phyloP scores from a whole-genome alignment of 1,140 invertebrate genomes.

The Heterodera schachtii region DNA sequence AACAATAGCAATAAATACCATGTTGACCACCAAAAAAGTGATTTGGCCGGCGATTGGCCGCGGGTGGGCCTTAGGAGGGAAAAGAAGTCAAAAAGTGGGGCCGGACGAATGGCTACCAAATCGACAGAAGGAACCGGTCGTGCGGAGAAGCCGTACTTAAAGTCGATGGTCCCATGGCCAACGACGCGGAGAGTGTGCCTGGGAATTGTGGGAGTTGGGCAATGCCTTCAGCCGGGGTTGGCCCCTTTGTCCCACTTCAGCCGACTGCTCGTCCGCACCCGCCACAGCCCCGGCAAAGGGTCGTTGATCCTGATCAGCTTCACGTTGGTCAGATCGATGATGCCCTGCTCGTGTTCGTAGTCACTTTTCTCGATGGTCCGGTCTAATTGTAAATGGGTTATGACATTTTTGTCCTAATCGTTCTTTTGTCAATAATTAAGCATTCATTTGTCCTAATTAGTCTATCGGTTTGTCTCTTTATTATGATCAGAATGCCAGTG shows the following conservation, averaged over 20 bases:
- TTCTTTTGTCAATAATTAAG: no score
- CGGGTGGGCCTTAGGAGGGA: slow-evolving; percentile 47
- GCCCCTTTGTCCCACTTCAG: slow-evolving; percentile 60
- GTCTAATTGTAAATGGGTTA: slow-evolving; percentile 42
- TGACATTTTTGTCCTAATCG: slow-evolving; percentile 3
- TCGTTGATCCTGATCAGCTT: slow-evolving; percentile 71
- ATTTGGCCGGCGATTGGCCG: slow-evolving; percentile 60
- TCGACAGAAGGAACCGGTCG: slow-evolving; percentile 66
- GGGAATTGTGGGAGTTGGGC: background rate
- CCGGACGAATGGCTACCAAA: slow-evolving; percentile 60
- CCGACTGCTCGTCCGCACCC: slow-evolving; percentile 72
- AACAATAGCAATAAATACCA: slow-evolving; percentile 42
- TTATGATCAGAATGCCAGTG: no score
- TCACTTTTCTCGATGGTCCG: slow-evolving; percentile 52
- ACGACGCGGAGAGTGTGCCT: slow-evolving; percentile 73
- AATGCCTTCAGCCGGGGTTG: background rate
- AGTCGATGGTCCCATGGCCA: slow-evolving; percentile 73
- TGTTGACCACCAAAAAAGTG: slow-evolving; percentile 69
- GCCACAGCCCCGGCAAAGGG: slow-evolving; percentile 73
- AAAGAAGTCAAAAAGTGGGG: background rate
- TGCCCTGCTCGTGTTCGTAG: slow-evolving; percentile 56
- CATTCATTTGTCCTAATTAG: no score
- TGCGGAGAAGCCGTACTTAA: slow-evolving; percentile 75
- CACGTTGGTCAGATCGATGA: slow-evolving; percentile 70
- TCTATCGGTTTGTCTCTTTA: no score